Conservation (phyloP, 2,888 invertebrate species). For the Eupeodes latifasciatus region DNA sequence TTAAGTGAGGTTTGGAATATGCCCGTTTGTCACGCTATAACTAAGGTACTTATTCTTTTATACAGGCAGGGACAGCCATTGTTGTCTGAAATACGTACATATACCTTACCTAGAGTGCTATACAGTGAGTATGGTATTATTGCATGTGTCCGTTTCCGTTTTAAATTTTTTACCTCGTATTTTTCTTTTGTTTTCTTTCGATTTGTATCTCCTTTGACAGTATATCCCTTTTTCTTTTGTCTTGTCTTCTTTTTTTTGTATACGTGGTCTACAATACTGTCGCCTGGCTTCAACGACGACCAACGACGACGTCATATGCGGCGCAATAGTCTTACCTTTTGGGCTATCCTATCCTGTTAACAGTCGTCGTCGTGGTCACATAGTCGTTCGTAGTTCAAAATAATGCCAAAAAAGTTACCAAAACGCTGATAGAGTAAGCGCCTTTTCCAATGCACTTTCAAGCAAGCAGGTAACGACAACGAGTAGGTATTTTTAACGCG, state of each 20-base stretch:
- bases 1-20: conserved; percentile 55
- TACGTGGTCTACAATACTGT: conserved; percentile 66
- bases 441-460: conserved; percentile 13
- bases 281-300: conserved; percentile 49
- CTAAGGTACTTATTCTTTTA: conserved; percentile 3
- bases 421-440: conserved; percentile 44
- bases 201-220: conserved; percentile 17
- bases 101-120: too few relatives aligned
- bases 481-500: conserved; percentile 25
- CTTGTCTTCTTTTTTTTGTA: conserved; percentile 33
- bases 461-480: conserved; percentile 53
- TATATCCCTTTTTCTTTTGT: conserved; percentile 47
- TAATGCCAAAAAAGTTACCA: conserved; percentile 63
- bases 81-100: conserved; percentile 6
- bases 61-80: conserved; percentile 2
- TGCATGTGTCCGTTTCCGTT: conserved; percentile 72
- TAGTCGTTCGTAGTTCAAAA: conserved; percentile 16
- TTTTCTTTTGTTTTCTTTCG: conserved; percentile 33
- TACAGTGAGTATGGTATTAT: conserved; percentile 16
- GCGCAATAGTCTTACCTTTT: conserved; percentile 63
- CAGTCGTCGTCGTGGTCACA: conserved; percentile 32
- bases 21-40: conserved; percentile 63
- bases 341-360: conserved; percentile 38
- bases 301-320: conserved; percentile 54
- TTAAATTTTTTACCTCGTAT: conserved; percentile 45